phyloP scores from a whole-genome alignment of 2,797 vertebrate species.

The Tokudaia tokunoshimensis region DNA sequence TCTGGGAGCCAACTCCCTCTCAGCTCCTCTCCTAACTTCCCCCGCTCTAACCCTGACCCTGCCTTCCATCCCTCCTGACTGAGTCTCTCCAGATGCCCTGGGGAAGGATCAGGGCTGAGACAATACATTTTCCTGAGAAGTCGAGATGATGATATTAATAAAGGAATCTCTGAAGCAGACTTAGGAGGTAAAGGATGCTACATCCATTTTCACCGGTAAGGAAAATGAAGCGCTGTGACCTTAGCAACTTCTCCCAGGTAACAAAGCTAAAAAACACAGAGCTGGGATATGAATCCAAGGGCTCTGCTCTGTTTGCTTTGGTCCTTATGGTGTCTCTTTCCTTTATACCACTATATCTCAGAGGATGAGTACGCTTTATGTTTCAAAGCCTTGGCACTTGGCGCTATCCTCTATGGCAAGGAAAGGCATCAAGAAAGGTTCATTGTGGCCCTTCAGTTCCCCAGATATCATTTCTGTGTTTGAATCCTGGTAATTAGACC shows the following conservation, averaged over 20 bases:
- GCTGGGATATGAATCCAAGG: neutral
- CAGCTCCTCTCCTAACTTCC: neutral
- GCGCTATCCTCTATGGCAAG: neutral
- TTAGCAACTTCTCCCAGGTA: neutral
- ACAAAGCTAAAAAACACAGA: neutral
- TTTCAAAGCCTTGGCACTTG: slow-evolving; percentile 13
- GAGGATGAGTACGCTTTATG: neutral
- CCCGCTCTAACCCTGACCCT: neutral
- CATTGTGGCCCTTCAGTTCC: neutral
- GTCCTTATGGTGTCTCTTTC: neutral
- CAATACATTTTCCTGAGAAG: neutral
- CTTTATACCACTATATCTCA: neutral
- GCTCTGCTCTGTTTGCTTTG: neutral
- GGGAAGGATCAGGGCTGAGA: neutral
- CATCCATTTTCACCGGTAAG: neutral
- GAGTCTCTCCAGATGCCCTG: slow-evolving; percentile 37
- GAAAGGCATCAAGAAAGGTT: neutral
- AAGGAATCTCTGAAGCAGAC: neutral
- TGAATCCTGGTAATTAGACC: neutral
- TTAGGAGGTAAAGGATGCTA: neutral
- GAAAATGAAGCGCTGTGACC: neutral
- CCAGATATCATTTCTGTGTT: neutral
- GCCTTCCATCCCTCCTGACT: neutral
- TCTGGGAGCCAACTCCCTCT: neutral
- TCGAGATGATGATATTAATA: neutral